Evolutionary conservation across 2,888 invertebrate species (phyloP), one percentile per base, ranked within the genome.

Genomic region (Beris chalybata): DNA sequence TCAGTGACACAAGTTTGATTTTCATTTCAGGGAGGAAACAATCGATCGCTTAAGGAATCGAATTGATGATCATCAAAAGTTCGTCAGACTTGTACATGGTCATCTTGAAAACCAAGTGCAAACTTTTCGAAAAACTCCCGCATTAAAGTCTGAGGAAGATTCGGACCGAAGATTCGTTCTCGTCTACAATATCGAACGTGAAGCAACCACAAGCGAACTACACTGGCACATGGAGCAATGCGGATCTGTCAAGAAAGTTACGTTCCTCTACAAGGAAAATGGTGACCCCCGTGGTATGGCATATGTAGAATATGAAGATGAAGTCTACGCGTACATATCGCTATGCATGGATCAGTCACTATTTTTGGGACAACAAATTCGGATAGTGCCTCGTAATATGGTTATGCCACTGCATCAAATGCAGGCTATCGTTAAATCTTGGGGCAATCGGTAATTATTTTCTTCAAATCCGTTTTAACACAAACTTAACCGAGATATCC

Each of bases 41-140:
- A 59, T 59, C 59, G 59, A 59, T 50, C 22, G 50, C 50, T 59
- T 59, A 59, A 48, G 59, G 32, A 48, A 59, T n/a, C 30, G 32
- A 48, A 59, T 59, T 32, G 59, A 59, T 48, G 32, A 59, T 32
- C 30, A 59, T 59, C 47, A 47, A 38, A 13, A 32, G 50, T 48
- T 59, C 32, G 59, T 15, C 7, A 5, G 50, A 59, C 0, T 15
- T n/a, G 48, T 59, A 6, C 59, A 48, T 4, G 50, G 50, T 22
- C 48, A 48, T 48, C 50, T 59, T 15, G 13, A 50, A 30, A 32
- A 32, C 50, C 59, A 59, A 59, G 59, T 59, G 59, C 31, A 59
- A 50, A 59, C 47, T 12, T 59, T 59, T 22, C 59, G 59, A 31
- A 31, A 31, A 50, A n/a, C 59, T 22, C 22, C 22, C 3, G 22